Percentiles rank a stretch among this genome's conserved stretches.
Evolutionary conservation across 2,797 vertebrate species (phyloP).

Genomic region (Acanthurus lineatus): DNA sequence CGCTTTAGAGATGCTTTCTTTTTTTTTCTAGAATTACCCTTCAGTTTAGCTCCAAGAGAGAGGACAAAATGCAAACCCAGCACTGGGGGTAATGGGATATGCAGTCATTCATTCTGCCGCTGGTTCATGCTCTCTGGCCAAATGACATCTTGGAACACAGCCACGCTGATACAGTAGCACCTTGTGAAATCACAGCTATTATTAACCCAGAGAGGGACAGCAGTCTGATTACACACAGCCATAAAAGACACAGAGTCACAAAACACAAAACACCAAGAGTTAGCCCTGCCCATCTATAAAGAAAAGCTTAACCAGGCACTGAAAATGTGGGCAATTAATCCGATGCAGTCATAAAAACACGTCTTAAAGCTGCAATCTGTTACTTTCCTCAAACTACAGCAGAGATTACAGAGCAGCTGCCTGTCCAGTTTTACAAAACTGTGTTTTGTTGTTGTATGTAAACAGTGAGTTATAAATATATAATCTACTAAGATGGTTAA

Average conservation of each 20-base stretch:
- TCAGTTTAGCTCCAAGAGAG: constrained; percentile 68
- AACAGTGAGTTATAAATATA: constrained; percentile 15
- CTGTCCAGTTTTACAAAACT: constrained; percentile 13
- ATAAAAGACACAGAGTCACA: constrained; percentile 64
- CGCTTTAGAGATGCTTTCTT: constrained; percentile 47
- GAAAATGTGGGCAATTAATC: constrained; percentile 58
- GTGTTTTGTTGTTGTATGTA: background rate
- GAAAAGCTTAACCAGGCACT: constrained; percentile 46
- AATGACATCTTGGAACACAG: constrained; percentile 78
- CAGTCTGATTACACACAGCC: constrained; percentile 72
- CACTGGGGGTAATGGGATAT: constrained; percentile 81
- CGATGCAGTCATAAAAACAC: constrained; percentile 51
- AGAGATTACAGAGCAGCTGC: constrained; percentile 32
- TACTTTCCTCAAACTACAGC: constrained; percentile 21
- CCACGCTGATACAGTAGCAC: constrained; percentile 76
- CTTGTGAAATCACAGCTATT: constrained; percentile 76
- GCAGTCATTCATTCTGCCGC: constrained; percentile 81
- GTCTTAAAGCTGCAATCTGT: constrained; percentile 63
- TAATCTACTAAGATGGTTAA: constrained; percentile 20
- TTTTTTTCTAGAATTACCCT: constrained; percentile 60
- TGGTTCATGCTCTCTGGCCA: constrained; percentile 80
- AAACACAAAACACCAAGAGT: constrained; percentile 53
- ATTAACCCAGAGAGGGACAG: constrained; percentile 75
- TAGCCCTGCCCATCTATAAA: constrained; percentile 49
- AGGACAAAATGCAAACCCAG: constrained; percentile 80